Evolutionary conservation across 53 echinoderm and acorn worm species (phyloP), one percentile per base, ranked within the genome.

Genomic region (Holothuria leucospilota): DNA sequence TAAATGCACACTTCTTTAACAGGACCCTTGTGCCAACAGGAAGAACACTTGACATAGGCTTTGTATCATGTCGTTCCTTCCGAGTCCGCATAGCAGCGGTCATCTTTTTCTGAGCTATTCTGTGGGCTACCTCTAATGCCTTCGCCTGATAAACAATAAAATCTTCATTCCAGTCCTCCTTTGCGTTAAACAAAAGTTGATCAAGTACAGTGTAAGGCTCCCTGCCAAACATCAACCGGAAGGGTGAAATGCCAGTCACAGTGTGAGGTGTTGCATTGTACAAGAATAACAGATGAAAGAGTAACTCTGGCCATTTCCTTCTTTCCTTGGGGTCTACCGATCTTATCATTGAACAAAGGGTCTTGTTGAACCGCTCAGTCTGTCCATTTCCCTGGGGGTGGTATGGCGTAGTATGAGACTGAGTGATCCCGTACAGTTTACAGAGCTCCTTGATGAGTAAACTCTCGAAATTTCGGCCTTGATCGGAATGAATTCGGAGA

Each of bases 371-470:
- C 10, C 63, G 29, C 29, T 89, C 89, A 1, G 85, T 81, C 75
- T 85, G 85, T 0, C 90, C 85, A 70, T 89, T 90, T 0, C 79
- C 90, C 24, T 90, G 86, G 7, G 86, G 86, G 18, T 90, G 80
- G 42, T 86, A 86, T 34, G 86, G 72, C 29, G 90, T 81, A 15
- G 90, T 86, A 26, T 46, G 69, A 1, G 90, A 68, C 71, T 86
- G 85, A 5, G 5, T 25, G 16, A 90, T 62, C 1, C 86, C 86
- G 39, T 85, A 89, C 18, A 85, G 51, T 5, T 34, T 29, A 51
- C 86, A 86, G 1, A 86, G 23, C 38, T 85, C 72, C n/a, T 39
- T 70, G 18, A 85, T 59, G 4, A 85, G 59, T 4, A 6, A 3
- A 56, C 73, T 61, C 71, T 85, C 87, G 61, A 89, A 77, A 23